Evolutionary conservation across 1,140 invertebrate species (phyloP), one percentile per base, ranked within the genome.

Genomic region (Amyelois transitella): DNA sequence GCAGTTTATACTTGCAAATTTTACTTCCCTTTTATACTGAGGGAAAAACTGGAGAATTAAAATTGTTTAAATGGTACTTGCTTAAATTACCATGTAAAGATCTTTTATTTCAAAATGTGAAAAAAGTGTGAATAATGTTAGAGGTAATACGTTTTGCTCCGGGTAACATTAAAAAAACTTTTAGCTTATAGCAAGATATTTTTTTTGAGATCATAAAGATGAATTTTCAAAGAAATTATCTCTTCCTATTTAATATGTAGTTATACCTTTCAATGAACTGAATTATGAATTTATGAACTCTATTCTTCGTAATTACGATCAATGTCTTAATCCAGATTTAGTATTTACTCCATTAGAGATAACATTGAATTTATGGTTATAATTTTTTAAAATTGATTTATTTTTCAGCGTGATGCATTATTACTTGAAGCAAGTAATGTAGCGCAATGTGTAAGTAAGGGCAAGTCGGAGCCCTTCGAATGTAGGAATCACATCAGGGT

Each of bases 401-500:
- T 48, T 18, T 68, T 72, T 56, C 91, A 95, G 94, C 90, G 91
- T 66, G 94, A 95, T 77, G 92, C 93, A 1, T 76, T 95, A 53
- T 89, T 91, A 55, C 81, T 96, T 88, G 93, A 95, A 77, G 93
- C 94, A 21, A 90, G 90, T 58, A 93, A 94, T 71, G 93, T 94
- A 43, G 91, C 91, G 17, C 93, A 91, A 66, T 96, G 94, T 78
- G 93, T 95, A 14, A 94, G 94, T 52, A 95, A 95, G 87, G 94
- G 94, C 54, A 96, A 95, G 71, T 91, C 91, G 38, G 90, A 94
- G 93, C 92, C 94, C 77, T 95, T 94, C 85, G 94, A 96, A 76
- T 96, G 95, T 80, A 90, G 94, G 53, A 96, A 96, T 84, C 94
- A 96, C 88, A 93, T 96, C 58, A 90, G 94, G 63, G 94, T 96